Conservation (phyloP, 1,140 invertebrate species). For the Neelides sp. region DNA sequence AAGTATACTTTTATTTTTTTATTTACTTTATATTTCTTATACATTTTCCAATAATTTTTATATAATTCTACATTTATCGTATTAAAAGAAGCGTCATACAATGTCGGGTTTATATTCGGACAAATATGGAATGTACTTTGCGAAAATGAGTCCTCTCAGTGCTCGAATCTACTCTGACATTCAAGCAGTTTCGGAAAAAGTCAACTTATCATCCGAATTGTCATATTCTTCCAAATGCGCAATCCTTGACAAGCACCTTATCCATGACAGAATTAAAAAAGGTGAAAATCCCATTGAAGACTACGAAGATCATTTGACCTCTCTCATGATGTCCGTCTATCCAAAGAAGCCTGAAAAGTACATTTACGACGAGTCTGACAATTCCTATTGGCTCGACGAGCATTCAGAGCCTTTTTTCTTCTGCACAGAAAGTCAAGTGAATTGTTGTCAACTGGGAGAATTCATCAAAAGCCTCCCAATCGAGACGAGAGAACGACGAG, state of each 20-base stretch:
- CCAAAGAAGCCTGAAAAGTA: slow-evolving; percentile 27
- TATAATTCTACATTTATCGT: no score
- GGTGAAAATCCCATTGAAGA: background rate
- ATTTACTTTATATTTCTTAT: no score
- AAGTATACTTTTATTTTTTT: no score
- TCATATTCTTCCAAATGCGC: slow-evolving; percentile 24
- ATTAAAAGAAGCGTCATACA: no score
- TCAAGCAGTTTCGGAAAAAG: slow-evolving; percentile 16
- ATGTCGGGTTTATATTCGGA: no score
- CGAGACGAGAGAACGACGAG: background rate
- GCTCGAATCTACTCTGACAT: slow-evolving; percentile 27
- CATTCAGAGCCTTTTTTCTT: slow-evolving; percentile 24
- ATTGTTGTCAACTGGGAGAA: slow-evolving; percentile 18
- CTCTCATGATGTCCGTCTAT: slow-evolving; percentile 20
- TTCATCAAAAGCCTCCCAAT: slow-evolving; percentile 13
- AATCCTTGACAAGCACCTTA: slow-evolving; percentile 27
- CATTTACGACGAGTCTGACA: slow-evolving; percentile 26
- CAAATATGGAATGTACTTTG: slow-evolving; percentile 20
- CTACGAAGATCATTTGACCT: slow-evolving; percentile 17
- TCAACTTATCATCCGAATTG: slow-evolving; percentile 10
- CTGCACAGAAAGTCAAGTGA: slow-evolving; percentile 22
- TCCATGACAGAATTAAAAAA: slow-evolving; percentile 16
- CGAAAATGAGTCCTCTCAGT: slow-evolving; percentile 25
- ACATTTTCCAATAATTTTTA: no score
- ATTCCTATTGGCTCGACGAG: slow-evolving; percentile 25